Conservation (phyloP, 1,140 invertebrate species). For the Monochamus saltuarius region DNA sequence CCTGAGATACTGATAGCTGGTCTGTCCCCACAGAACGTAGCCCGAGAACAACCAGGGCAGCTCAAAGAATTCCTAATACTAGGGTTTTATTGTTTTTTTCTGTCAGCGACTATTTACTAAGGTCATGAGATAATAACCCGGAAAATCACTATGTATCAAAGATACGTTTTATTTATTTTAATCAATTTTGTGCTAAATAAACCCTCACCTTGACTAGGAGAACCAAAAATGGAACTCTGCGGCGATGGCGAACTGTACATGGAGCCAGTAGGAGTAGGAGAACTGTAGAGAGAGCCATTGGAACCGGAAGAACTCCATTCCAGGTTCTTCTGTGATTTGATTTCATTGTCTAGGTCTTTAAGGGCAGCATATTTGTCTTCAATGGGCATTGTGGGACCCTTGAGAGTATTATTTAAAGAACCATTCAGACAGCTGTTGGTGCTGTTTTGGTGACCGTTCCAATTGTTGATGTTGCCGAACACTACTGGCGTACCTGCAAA, state of each 20-base stretch:
- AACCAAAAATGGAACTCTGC: conserved; percentile 48
- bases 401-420: not conserved
- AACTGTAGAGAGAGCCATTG: conserved; percentile 48
- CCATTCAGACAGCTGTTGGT: conserved; percentile 1
- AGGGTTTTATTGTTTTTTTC: no score
- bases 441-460: conserved; percentile 23
- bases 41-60: no score
- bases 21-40: no score
- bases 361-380: conserved; percentile 81
- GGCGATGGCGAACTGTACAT: conserved; percentile 49
- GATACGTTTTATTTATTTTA: no score
- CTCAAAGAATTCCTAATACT: no score
- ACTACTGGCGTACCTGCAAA: conserved; percentile 32
- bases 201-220: conserved; percentile 51
- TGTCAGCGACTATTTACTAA: no score
- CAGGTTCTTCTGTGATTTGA: conserved; percentile 41
- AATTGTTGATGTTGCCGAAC: conserved; percentile 29
- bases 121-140: no score
- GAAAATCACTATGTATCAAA: no score
- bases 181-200: no score
- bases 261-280: conserved; percentile 48
- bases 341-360: conserved; percentile 70
- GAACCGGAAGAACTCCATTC: conserved; percentile 46
- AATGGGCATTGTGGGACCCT: conserved; percentile 49
- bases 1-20: no score